Percentiles rank a stretch among this genome's conserved stretches.
Conservation (phyloP, 2,797 vertebrate species). For the Pogoniulus pusillus region DNA sequence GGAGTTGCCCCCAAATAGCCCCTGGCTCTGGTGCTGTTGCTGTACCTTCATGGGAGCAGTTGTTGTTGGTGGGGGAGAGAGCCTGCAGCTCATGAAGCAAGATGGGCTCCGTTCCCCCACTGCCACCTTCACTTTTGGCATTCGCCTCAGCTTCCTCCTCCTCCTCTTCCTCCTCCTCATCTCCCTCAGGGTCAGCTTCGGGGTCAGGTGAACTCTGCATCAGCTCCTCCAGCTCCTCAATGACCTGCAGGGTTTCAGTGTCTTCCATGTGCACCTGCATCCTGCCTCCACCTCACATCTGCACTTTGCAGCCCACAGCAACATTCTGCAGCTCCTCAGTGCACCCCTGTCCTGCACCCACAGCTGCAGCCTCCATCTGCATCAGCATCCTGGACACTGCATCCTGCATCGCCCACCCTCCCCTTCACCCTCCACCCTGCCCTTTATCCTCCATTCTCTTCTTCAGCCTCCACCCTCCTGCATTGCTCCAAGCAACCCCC, state of each 20-base stretch:
- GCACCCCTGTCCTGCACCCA: neutral
- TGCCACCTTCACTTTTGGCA: neutral
- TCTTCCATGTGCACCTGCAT: neutral
- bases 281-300: neutral
- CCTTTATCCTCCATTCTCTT: neutral
- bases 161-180: conserved; percentile 16
- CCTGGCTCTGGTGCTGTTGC: neutral
- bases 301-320: neutral
- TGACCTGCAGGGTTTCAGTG: neutral
- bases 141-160: conserved; percentile 4
- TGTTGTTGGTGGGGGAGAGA: conserved; percentile 57
- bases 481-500: neutral
- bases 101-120: conserved; percentile 12
- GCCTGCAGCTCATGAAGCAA: conserved; percentile 18
- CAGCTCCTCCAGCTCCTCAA: conserved; percentile 64
- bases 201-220: conserved; percentile 63
- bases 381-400: too few relatives aligned
- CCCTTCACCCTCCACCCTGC: too few relatives aligned
- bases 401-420: neutral
- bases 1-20: neutral
- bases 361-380: neutral
- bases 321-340: neutral
- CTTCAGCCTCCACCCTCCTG: neutral
- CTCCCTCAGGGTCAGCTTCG: conserved; percentile 7
- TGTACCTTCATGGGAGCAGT: conserved; percentile 53